These are phyloP conservation scores for Drosophila paranaensis DNA, from an alignment of 2,888 invertebrate genomes.

Conservation along the genomic window DNA sequence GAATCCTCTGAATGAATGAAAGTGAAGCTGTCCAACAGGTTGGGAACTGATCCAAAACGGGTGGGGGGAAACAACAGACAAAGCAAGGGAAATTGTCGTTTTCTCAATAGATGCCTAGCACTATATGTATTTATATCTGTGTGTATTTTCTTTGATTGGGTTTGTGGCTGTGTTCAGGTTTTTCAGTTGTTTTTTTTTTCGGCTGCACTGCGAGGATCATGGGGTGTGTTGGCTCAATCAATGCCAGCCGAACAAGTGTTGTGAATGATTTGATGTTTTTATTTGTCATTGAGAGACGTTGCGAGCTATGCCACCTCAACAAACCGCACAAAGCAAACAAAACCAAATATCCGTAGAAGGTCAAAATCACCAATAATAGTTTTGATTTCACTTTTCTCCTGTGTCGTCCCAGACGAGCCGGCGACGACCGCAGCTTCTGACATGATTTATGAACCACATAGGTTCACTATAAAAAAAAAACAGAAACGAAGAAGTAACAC, in stretches of 20 bases:
- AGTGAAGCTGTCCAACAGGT: conserved; percentile 63
- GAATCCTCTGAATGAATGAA: conserved; percentile 68
- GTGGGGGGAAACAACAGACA: conserved; percentile 27
- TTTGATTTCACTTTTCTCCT: conserved; percentile 71
- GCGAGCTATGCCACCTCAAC: conserved; percentile 60
- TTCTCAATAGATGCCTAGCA: conserved; percentile 22
- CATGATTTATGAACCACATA: conserved; percentile 71
- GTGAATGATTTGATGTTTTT: conserved; percentile 81
- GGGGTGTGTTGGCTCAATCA: conserved; percentile 80
- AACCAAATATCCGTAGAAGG: conserved; percentile 20
- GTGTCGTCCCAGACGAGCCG: conserved; percentile 52
- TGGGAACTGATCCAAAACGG: conserved; percentile 24
- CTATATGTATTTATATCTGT: not conserved
- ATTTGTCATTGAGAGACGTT: conserved; percentile 60
- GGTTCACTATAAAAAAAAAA: conserved; percentile 1
- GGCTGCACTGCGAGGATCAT: conserved; percentile 61
- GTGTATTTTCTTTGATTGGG: conserved; percentile 31
- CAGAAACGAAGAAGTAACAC: conserved; percentile 1
- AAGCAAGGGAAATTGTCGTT: conserved; percentile 48
- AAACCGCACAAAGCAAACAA: conserved; percentile 67
- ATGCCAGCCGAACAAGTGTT: conserved; percentile 78
- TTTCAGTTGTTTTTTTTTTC: not conserved
- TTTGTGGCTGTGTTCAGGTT: conserved; percentile 29
- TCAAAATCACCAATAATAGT: conserved; percentile 64
- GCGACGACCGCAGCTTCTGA: conserved; percentile 64